Conservation (phyloP, 2,797 vertebrate genomes). For the Lithobates pipiens region DNA sequence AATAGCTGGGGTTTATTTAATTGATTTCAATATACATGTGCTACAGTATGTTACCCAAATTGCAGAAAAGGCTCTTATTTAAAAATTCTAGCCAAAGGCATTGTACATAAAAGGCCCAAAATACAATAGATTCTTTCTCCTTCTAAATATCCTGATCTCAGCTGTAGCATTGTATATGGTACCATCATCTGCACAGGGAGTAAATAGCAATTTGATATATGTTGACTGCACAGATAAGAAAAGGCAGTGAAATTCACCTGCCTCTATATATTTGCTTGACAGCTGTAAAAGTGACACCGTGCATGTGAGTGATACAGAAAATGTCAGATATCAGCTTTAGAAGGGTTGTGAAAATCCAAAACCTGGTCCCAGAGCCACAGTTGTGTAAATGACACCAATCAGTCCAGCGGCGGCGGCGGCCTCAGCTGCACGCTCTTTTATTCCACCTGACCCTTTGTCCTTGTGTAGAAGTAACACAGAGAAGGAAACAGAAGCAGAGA, state of each 20-base stretch:
- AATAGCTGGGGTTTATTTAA: too few relatives aligned
- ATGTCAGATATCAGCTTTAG: conserved; percentile 49
- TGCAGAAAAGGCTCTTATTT: too few relatives aligned
- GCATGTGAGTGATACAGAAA: conserved; percentile 47
- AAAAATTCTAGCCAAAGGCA: too few relatives aligned
- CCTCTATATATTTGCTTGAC: conserved; percentile 26
- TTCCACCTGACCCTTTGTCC: conserved; percentile 58
- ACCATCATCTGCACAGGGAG: background rate
- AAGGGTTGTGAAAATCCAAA: conserved; percentile 53
- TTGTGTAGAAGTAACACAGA: conserved; percentile 44
- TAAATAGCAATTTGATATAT: conserved; percentile 11
- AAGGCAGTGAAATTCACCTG: conserved; percentile 35
- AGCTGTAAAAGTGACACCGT: conserved; percentile 53
- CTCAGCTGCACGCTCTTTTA: conserved; percentile 10
- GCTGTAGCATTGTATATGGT: background rate
- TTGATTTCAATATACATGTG: too few relatives aligned
- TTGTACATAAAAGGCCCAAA: too few relatives aligned
- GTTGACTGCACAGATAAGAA: conserved; percentile 3
- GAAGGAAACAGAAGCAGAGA: conserved; percentile 47
- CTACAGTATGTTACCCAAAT: too few relatives aligned
- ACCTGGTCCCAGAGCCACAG: conserved; percentile 53
- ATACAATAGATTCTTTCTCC: too few relatives aligned
- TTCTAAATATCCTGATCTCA: background rate
- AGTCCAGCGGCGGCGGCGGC: conserved; percentile 35
- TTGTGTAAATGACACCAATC: conserved; percentile 63